Evolutionary conservation across 2,113 vertebrate species (phyloP), one percentile per base, ranked within the genome.

Genomic region (Procavia capensis): DNA sequence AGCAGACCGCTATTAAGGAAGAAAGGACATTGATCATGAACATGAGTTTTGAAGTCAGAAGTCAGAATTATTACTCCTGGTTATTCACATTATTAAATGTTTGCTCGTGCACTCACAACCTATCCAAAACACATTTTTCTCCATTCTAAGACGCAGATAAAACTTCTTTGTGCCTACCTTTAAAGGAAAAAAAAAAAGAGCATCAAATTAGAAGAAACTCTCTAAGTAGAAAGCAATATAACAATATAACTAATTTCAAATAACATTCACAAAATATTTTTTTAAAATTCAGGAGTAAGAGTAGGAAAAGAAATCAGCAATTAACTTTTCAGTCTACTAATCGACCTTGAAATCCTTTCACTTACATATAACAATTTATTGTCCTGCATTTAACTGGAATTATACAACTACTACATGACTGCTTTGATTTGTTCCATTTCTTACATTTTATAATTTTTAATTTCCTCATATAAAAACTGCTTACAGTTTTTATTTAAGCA

Each of bases 321-420:
- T 97, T 96, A 94, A 85, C 19, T 75, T 82, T 93, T 88, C 27
- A 25, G 39, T 87, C 80, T 93, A 19, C 94, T 90, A 68, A 85
- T 85, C 66, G 90, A 80, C 9, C 66, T 41, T 75, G 63, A 64
- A 91, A 63, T 91, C 66, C 14, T 83, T 82, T 78, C 43, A 82
- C 20, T 94, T 88, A 72, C 50, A 74, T 16, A 81, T 19, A 57
- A 2, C 27, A 87, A 93, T 75, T 91, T 93, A 94, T 70, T 93
- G 79, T 4, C 31, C 29, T 79, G 39, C 11, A 68, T 68, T 91
- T 89, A 84, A 74, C 8, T 82, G 74, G 63, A 91, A 66, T 86
- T 88, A 13, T 64, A 59, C 2, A 39, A 86, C 10, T 66, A 54
- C 57, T 88, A 11, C 29, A 83, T 14, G 47, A 89, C 6, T 47